Percentiles rank a stretch among this genome's conserved stretches.
phyloP scores from a whole-genome alignment of 2,113 vertebrate species.

The Mobula hypostoma region DNA sequence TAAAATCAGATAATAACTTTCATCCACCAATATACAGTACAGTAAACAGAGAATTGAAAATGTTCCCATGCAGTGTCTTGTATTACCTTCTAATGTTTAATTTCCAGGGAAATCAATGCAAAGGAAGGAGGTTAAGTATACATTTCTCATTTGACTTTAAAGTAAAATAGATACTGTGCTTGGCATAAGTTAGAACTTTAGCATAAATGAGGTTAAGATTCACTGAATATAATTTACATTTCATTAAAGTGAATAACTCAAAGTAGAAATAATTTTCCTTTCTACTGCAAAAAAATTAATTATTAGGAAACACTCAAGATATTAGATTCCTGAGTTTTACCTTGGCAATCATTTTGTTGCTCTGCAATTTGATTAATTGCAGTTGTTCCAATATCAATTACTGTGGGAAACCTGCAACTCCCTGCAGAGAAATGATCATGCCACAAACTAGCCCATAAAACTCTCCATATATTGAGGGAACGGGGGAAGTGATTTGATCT shows the following conservation, averaged over 20 bases:
- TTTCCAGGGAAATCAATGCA: neutral
- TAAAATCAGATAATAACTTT: conserved; percentile 12
- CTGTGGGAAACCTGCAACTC: neutral
- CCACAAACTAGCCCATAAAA: neutral
- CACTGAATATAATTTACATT: neutral
- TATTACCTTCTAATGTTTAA: neutral
- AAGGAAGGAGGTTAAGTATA: neutral
- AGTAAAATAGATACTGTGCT: neutral
- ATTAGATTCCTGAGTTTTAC: conserved; percentile 19
- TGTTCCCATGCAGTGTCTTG: neutral
- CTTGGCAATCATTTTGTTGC: neutral
- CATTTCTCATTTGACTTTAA: neutral
- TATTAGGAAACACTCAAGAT: conserved; percentile 22
- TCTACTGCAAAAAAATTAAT: conserved; percentile 7
- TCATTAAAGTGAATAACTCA: conserved; percentile 17
- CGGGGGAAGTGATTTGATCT: conserved; percentile 24
- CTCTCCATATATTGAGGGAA: neutral
- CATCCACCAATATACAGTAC: neutral
- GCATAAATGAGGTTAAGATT: neutral
- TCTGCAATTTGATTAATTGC: conserved; percentile 30
- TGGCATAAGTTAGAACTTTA: neutral
- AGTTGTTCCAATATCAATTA: conserved; percentile 30
- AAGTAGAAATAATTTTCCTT: neutral
- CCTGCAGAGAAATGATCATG: conserved; percentile 27
- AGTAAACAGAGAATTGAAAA: neutral